phyloP scores from a whole-genome alignment of 2,888 invertebrate genomes.

The Leptinotarsa rubiginosa region DNA sequence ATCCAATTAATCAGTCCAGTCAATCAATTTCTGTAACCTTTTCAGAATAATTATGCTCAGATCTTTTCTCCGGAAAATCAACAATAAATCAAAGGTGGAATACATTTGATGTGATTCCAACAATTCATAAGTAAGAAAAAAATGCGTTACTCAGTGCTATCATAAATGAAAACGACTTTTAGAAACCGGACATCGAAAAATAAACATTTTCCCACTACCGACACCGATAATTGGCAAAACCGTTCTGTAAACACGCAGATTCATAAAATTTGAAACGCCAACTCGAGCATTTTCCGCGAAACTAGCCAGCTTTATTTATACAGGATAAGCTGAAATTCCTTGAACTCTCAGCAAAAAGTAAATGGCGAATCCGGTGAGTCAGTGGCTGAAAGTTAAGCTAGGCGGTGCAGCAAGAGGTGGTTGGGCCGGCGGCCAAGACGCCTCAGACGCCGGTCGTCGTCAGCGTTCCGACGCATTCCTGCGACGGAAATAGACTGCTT shows the following conservation, averaged over 20 bases:
- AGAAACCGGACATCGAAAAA: background rate
- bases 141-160: too few relatives aligned
- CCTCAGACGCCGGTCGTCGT: conserved; percentile 61
- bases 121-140: too few relatives aligned
- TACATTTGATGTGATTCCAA: too few relatives aligned
- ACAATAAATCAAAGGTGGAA: too few relatives aligned
- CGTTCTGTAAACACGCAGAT: background rate
- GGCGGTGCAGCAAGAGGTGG: conserved; percentile 64
- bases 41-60: too few relatives aligned
- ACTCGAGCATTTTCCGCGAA: conserved; percentile 12
- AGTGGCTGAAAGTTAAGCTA: conserved; percentile 59
- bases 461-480: conserved; percentile 65
- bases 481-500: conserved; percentile 61
- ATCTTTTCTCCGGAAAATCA: too few relatives aligned
- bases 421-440: conserved; percentile 61
- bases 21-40: too few relatives aligned
- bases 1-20: too few relatives aligned
- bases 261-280: background rate
- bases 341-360: conserved; percentile 31
- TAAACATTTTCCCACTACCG: background rate
- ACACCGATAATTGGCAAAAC: background rate
- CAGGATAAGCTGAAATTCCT: conserved; percentile 34
- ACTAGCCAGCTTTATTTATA: conserved; percentile 20
- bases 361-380: conserved; percentile 57
- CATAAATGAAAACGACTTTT: too few relatives aligned